Evolutionary conservation across 2,797 vertebrate species (phyloP).

Genomic region (Arvicola amphibius): DNA sequence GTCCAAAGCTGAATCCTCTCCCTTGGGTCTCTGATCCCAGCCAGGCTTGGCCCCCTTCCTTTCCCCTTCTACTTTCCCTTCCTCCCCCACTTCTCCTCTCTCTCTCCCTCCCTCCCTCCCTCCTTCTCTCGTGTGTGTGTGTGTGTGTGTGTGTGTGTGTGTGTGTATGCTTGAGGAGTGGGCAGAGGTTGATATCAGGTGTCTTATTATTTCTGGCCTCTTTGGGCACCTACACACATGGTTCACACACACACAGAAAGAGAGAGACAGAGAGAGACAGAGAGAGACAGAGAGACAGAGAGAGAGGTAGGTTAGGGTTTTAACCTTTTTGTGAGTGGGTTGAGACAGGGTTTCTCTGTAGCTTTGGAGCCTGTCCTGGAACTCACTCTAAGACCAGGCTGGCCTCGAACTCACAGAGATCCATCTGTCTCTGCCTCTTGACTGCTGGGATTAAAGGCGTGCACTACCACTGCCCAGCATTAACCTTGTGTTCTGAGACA

Average conservation of each 20-base stretch:
- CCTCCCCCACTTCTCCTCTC: accelerated
- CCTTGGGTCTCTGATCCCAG: neutral
- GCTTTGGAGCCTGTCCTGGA: too few relatives aligned
- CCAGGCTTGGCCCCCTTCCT: neutral
- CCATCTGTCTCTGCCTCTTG: too few relatives aligned
- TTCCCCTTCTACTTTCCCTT: neutral
- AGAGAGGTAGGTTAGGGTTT: neutral
- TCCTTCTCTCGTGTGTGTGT: accelerated
- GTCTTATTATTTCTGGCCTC: neutral
- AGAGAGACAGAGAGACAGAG: too few relatives aligned
- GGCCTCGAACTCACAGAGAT: too few relatives aligned
- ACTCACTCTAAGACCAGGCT: too few relatives aligned
- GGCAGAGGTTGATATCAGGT: neutral
- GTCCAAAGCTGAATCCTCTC: constrained; percentile 10
- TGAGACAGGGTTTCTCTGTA: too few relatives aligned
- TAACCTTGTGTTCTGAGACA: neutral
- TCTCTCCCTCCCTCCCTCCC: accelerated
- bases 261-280: too few relatives aligned
- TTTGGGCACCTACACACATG: neutral
- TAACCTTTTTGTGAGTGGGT: neutral
- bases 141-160: neutral
- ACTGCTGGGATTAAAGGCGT: too few relatives aligned
- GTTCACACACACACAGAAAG: neutral
- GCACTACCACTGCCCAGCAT: too few relatives aligned
- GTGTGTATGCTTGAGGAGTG: too few relatives aligned